A percentile compares a stretch with the other conserved stretches of the same genome.
phyloP scores from a whole-genome alignment of 35 echinoderm and acorn worm genomes.

The Amphiura filiformis region DNA sequence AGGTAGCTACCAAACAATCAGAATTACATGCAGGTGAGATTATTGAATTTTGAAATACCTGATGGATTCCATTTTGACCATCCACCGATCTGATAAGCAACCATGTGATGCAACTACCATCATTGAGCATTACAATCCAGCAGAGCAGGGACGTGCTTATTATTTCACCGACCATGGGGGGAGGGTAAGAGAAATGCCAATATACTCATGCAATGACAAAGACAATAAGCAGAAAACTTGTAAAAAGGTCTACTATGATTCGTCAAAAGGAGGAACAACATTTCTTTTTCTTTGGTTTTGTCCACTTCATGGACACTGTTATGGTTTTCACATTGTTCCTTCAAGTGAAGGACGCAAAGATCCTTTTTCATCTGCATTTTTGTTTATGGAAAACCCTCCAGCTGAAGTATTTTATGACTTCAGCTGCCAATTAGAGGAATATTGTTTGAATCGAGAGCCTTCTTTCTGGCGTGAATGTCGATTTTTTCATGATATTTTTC shows the following conservation, averaged over 20 bases:
- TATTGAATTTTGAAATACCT: not conserved
- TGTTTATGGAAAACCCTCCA: not conserved
- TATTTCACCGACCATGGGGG: not conserved
- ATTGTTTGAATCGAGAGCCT: not conserved
- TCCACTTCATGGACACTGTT: not conserved
- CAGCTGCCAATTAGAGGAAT: not conserved
- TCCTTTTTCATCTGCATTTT: not conserved
- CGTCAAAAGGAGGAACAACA: not conserved
- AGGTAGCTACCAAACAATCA: not conserved
- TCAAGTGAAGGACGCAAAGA: not conserved
- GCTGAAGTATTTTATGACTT: not conserved
- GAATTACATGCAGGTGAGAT: not conserved
- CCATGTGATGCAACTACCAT: not conserved
- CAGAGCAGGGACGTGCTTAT: not conserved
- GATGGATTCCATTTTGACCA: not conserved
- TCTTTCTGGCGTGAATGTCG: not conserved
- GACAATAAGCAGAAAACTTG: not conserved
- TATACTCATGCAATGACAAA: not conserved
- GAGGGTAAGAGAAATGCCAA: not conserved
- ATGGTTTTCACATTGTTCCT: not conserved
- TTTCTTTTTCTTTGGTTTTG: not conserved
- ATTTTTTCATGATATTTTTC: not conserved
- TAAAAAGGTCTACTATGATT: not conserved
- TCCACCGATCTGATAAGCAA: not conserved
- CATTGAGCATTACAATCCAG: not conserved